Percentiles rank a stretch among this genome's conserved stretches.
Conservation (phyloP, 1,140 invertebrate genomes). For the Neodiprion lecontei region DNA sequence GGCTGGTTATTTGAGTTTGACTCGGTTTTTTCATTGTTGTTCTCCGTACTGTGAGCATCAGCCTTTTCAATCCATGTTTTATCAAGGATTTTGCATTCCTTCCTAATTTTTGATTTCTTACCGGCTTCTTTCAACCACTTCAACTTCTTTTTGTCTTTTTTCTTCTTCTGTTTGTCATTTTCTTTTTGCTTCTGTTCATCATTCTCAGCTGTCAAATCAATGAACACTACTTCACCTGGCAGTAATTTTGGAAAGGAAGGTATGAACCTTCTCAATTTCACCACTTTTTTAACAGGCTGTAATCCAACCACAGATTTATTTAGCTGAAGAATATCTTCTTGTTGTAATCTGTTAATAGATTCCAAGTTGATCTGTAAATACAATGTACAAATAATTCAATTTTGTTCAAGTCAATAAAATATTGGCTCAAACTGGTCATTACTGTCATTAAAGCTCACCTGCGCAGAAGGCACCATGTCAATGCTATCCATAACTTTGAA, state of each 20-base stretch:
- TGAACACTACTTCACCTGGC: constrained; percentile 37
- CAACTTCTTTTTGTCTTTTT: constrained; percentile 31
- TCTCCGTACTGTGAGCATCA: constrained; percentile 37
- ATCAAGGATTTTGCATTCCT: constrained; percentile 23
- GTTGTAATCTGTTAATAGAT: not conserved
- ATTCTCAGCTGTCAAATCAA: constrained; percentile 47
- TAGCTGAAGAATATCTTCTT: not conserved
- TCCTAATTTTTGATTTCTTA: constrained; percentile 25
- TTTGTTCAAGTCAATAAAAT: not conserved
- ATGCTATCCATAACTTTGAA: not conserved
- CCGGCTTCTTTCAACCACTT: constrained; percentile 36
- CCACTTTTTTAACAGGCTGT: not conserved
- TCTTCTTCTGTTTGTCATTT: constrained; percentile 30
- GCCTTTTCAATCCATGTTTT: constrained; percentile 35
- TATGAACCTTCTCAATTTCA: constrained; percentile 9
- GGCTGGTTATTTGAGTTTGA: constrained; percentile 14
- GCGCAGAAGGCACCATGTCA: not conserved
- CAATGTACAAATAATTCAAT: not conserved
- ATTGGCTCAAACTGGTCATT: not conserved
- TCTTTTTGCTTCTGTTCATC: constrained; percentile 23
- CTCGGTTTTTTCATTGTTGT: constrained; percentile 30
- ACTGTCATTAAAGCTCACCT: not conserved
- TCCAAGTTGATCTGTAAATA: constrained; percentile 6
- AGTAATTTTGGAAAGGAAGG: constrained; percentile 29
- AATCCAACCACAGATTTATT: not conserved